Base-by-base conservation (phyloP, 2,888 invertebrate species). In the Sesia apiformis region DNA sequence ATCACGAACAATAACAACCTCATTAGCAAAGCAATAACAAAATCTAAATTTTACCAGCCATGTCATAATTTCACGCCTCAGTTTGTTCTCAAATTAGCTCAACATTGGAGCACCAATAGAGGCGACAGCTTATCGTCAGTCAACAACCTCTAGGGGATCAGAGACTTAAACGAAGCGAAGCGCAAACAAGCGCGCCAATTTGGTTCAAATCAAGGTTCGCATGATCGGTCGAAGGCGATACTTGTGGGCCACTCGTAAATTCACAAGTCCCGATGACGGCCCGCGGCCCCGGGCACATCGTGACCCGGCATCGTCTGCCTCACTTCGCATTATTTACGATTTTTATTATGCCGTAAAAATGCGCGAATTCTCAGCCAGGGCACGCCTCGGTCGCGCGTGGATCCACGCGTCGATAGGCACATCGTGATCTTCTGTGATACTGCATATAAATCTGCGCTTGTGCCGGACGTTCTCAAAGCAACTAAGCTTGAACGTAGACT, bases 261-360 rank as follows among this genome's bases (percentile, higher is more conserved):
- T 82, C 73, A 74, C 78, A 70, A 78, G 76, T 76, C 70, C 69
- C 81, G 84, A 77, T 83, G 87, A 86, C 81, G 84, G 81, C 69
- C 62, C 64, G 60, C 58, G 65, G 78, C 87, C 81, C 64, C 73
- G 63, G 81, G 87, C 87, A 66, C 72, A 65, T 86, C 87, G 88
- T 88, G 87, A 88, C 86, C 83, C 66, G 78, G 70, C 81, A 74
- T 67, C 69, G 74, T 74, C 74, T 76, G 81, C 74, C 70, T 77
- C 76, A 79, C 76, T 79, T 73, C 76, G 77, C 72, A 75, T 83
- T 84, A 85, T 84, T 84, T 84, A 84, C 79, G 79, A 84, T 85
- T 86, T 87, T 86, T 87, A 84, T 83, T 81, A 78, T 75, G 74
- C 75, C 72, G 80, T 81, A 84, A 87, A 87, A 87, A 84, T 79